A percentile compares a stretch with the other conserved stretches of the same genome.
These are phyloP conservation scores for Drosophila obscura DNA, from an alignment of 1,140 invertebrate genomes.

Conservation along the genomic window DNA sequence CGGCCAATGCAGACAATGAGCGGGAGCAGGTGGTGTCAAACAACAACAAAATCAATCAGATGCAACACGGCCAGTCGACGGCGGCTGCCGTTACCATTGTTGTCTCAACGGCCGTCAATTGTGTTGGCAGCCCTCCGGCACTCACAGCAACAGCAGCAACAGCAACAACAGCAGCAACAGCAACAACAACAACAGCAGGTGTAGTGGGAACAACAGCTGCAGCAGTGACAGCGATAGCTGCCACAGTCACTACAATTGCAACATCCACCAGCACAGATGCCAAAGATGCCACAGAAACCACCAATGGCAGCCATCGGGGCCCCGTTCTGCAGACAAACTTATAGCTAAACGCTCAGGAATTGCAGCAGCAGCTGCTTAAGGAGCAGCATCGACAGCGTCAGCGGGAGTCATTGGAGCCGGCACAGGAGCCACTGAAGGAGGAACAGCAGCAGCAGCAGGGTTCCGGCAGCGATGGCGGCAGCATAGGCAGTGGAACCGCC, in stretches of 20 bases:
- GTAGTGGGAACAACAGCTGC: constrained; percentile 2
- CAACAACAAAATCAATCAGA: constrained; percentile 82
- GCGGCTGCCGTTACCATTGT: constrained; percentile 23
- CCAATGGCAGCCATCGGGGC: constrained; percentile 39
- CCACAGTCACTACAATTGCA: neutral
- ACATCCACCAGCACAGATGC: constrained; percentile 8
- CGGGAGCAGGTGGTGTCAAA: constrained; percentile 72
- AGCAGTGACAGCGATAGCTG: constrained; percentile 12
- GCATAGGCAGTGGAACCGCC: constrained; percentile 55
- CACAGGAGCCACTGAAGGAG: constrained; percentile 21
- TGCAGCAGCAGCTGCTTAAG: constrained; percentile 70
- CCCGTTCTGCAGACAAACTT: constrained; percentile 74
- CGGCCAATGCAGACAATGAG: constrained; percentile 16
- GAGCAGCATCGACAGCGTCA: constrained; percentile 61
- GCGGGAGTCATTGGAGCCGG: constrained; percentile 13
- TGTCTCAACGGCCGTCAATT: constrained; percentile 40
- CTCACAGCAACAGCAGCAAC: constrained; percentile 9
- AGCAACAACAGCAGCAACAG: constrained; percentile 10
- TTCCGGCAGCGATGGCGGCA: constrained; percentile 57
- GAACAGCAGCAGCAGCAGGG: constrained; percentile 26
- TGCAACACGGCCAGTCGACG: constrained; percentile 59
- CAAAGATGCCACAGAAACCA: constrained; percentile 22
- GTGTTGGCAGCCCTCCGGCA: constrained; percentile 30
- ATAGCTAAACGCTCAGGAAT: constrained; percentile 81
- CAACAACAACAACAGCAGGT: constrained; percentile 10